Evolutionary conservation across 1,140 invertebrate species (phyloP), one percentile per base, ranked within the genome.

Genomic region (Ephestia elutella): DNA sequence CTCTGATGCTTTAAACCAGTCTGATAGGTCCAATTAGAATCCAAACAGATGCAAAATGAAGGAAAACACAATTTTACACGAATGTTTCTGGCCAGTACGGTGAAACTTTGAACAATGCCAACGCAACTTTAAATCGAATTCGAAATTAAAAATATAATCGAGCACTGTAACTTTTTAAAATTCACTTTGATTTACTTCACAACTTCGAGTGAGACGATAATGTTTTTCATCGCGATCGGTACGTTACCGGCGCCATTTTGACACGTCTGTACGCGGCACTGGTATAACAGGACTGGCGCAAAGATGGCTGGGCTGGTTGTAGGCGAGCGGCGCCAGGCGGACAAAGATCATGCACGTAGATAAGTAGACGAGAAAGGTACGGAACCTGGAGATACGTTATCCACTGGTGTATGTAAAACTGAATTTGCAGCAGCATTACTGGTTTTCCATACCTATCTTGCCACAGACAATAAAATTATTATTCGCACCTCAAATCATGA

Each of bases 241-340:
- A 67, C 63, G 60, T 25, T 62, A 55, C 28, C 56, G 54, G 54
- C 60, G 59, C 53, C 64, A 68, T 66, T 35, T 60, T 49, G 54
- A 73, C 63, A 76, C 80, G 75, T 74, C 48, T 55, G 38, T 62
- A 15, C 66, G 49, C 60, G 20, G 58, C 60, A 48, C 71, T 68
- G 60, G 59, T 74, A 66, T 81, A 81, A 83, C 80, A 75, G 76
- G 75, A 83, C 80, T 83, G 76, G 66, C 65, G 69, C 63, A 75
- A 73, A 82, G 75, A 82, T 82, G 80, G 77, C 79, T n/a, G 73
- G 63, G 69, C 63, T 67, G 70, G 60, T 7, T 32, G 30, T 63
- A 38, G 56, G 63, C 70, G 73, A 68, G 68, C 66, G 66, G 71
- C 60, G 64, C 58, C 63, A 57, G 32, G 55, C 70, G 63, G 78